A percentile compares a stretch with the other conserved stretches of the same genome.
These are phyloP conservation scores for Zygothrica quintamaculata DNA, from an alignment of 2,888 invertebrate genomes.

Conservation along the genomic window DNA sequence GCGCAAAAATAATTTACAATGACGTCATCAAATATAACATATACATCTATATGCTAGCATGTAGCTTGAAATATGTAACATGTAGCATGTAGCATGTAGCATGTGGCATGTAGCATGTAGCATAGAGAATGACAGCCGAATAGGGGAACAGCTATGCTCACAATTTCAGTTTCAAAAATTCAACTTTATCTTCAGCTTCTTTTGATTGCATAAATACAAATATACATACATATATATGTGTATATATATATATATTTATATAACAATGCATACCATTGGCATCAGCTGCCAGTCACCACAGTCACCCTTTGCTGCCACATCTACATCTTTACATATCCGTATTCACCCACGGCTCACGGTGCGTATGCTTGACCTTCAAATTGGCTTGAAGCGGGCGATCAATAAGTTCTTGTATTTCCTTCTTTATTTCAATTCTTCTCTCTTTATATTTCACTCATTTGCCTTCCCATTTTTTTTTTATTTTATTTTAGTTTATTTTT, in stretches of 20 bases:
- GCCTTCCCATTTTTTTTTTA: conserved; percentile 6
- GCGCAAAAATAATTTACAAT: conserved; percentile 75
- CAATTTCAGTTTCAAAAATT: background rate
- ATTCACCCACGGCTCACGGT: conserved; percentile 40
- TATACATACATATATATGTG: too few species aligned
- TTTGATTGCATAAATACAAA: conserved; percentile 43
- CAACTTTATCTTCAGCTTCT: conserved; percentile 3
- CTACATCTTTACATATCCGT: background rate
- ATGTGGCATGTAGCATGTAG: conserved; percentile 2
- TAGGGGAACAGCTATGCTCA: conserved; percentile 2
- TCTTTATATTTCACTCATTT: background rate
- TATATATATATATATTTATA: conserved; percentile 67
- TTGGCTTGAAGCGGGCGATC: conserved; percentile 69
- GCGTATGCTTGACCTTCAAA: conserved; percentile 76
- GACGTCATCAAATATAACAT: conserved; percentile 65
- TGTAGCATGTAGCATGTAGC: conserved; percentile 28
- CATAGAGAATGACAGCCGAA: conserved; percentile 31
- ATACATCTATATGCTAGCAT: conserved; percentile 11
- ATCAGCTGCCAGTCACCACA: conserved; percentile 12
- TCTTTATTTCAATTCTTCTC: conserved; percentile 39
- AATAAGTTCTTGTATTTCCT: conserved; percentile 65
- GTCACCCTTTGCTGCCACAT: background rate
- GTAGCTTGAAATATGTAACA: conserved; percentile 17
- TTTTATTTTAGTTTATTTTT: conserved; percentile 21
- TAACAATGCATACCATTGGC: conserved; percentile 52